Base-by-base conservation (phyloP, 2,888 invertebrate species). In the Lithophane socia region DNA sequence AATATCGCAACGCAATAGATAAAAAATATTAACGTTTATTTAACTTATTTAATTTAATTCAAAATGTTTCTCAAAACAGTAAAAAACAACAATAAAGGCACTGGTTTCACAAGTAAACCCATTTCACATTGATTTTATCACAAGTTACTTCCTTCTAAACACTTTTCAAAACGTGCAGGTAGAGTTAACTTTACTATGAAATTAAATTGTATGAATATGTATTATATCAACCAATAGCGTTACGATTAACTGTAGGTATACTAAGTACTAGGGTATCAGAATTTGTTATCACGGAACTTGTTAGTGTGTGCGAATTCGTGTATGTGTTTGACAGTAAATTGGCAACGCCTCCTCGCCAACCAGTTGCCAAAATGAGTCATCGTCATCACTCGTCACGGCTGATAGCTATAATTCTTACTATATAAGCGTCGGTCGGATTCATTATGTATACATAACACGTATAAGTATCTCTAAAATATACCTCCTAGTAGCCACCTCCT, bases 331-430 rank as follows among this genome's bases (percentile, higher is more conserved):
- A 93, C 93, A 93, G 91, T 89, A 89, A 93, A 94, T 93, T 91
- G 93, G 94, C 90, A 90, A 93, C 96, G 95, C 96, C 96, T 93
- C 88, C 93, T 92, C 90, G 90, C 91, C 89, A 90, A 94, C 93
- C 92, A 92, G 92, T 94, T 94, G 95, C 95, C 94, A 96, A 95
- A 95, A 95, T 94, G 93, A 94, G 89, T 95, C 93, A 95, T 89
- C 88, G 83, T 87, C 89, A 89, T 88, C 87, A 85, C 77, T 85
- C 85, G 87, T 77, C 87, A 88, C 88, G 79, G 73, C 77, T 82
- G 77, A 81, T 87, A 82, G 78, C 79, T 79, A 80, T 80, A 82
- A 75, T 66, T 73, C 74, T 63, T 74, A 29, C 65, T 81, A 75
- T 80, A 79, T 78, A 84, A 75, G 73, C 75, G 63, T 69, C 72